Evolutionary conservation across 2,113 vertebrate genomes (phyloP), one percentile per base, ranked within the genome.

Genomic region (Nematolebias whitei): DNA sequence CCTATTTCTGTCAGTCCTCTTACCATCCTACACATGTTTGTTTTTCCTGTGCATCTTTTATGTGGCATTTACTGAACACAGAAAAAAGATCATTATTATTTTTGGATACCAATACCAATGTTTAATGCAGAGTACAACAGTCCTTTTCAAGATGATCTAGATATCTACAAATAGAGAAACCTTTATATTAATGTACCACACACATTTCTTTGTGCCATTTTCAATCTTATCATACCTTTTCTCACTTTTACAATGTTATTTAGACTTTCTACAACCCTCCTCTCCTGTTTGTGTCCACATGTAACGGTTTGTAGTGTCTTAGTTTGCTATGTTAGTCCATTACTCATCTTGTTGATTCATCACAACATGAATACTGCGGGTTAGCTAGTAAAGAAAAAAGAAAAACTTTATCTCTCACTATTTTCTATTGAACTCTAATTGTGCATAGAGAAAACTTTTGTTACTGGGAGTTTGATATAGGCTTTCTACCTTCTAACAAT

Each of bases 201-300:
- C 32, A 35, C 32, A 2, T 35, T 10, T 35, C 26, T 35, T 9
- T 41, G 15, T 41, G 14, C 1, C 18, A 6, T 18, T n/a, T 47
- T 9, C n/a, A 4, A 29, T 47, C 19, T 47, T 2, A 16, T 48
- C 48, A 22, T 48, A 78, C 40, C 54, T 69, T 24, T 50, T 65
- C 19, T 69, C 52, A 16, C 12, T 57, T 55, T 69, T 68, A 48
- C 50, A 48, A 66, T 48, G 23, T 50, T 40, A 24, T 62, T 35
- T 26, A 57, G 24, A 45, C 51, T 16, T 62, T 18, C 62, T 26
- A 51, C 23, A 18, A 11, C 23, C 19, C 11, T 18, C 50, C 39
- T 39, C 32, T 59, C 20, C 24, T 10, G 12, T 51, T 58, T 53
- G 49, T 32, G 53, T 48, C 12, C 43, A 45, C 14, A 18, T 9